Percentiles rank a stretch among this genome's conserved stretches.
Conservation (phyloP, 2,113 vertebrate species). For the Turnix velox region DNA sequence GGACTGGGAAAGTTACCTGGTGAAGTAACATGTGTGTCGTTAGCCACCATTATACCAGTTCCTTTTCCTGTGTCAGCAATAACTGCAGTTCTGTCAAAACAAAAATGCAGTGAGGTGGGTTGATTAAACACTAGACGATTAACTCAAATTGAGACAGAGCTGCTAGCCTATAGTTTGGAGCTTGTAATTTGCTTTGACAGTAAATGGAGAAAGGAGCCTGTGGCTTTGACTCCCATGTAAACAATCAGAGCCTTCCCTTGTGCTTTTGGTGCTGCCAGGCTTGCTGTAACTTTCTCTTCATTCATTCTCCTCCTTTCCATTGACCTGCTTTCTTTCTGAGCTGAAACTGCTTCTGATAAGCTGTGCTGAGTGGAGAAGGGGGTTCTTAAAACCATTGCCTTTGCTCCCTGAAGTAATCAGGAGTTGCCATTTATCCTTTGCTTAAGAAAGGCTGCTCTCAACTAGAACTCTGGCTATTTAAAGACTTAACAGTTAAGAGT, state of each 20-base stretch:
- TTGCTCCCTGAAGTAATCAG: background rate
- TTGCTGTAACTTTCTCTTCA: slow-evolving; percentile 1
- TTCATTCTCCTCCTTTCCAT: slow-evolving; percentile 36
- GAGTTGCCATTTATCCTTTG: background rate
- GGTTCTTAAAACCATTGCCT: slow-evolving; percentile 13
- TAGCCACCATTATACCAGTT: background rate
- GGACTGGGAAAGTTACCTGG: background rate
- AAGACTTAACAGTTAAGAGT: slow-evolving; percentile 6
- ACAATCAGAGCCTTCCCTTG: background rate
- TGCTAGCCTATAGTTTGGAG: background rate
- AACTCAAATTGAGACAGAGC: background rate
- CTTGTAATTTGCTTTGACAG: background rate
- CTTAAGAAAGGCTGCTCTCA: slow-evolving; percentile 33
- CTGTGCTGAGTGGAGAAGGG: slow-evolving; percentile 7
- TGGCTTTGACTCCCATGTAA: background rate
- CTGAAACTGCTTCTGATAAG: slow-evolving; percentile 18
- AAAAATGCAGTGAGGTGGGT: background rate
- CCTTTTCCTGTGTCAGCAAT: background rate
- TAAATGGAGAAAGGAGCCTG: background rate
- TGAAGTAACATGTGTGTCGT: background rate
- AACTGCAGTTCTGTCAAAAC: background rate
- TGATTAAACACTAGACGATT: background rate
- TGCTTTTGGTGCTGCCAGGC: slow-evolving; percentile 42
- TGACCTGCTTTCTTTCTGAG: slow-evolving; percentile 60
- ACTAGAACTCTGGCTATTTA: slow-evolving; percentile 2